Conservation (phyloP, 92 coral and sea anemone genomes). For the Muricea muricata region DNA sequence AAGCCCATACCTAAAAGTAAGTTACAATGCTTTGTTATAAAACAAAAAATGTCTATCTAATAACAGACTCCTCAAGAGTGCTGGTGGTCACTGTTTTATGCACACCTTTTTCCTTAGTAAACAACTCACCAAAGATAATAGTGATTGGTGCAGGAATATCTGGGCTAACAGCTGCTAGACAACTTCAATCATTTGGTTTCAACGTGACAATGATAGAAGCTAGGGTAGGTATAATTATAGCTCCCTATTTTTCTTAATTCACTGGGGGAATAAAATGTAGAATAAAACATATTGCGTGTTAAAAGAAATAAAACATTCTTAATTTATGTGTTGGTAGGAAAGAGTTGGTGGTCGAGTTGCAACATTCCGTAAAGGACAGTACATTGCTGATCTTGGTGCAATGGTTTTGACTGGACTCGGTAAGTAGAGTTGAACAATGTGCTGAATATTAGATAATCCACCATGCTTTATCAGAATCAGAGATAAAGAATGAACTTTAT, state of each 20-base stretch:
- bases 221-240: constrained; percentile 64
- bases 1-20: constrained; percentile 81
- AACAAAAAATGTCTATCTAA: too few species aligned
- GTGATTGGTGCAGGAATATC: constrained; percentile 96
- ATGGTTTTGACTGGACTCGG: constrained; percentile 99
- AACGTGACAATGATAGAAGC: constrained; percentile 94
- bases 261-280: too few species aligned
- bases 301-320: not conserved
- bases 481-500: not conserved
- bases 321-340: constrained; percentile 60
- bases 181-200: constrained; percentile 95
- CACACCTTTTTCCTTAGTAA: constrained; percentile 61
- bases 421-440: too few species aligned
- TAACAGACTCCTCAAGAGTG: not conserved
- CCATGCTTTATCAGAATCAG: too few species aligned
- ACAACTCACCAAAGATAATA: constrained; percentile 84
- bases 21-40: constrained; percentile 36
- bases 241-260: too few species aligned
- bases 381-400: constrained; percentile 97
- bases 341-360: constrained; percentile 99
- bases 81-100: not conserved
- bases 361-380: constrained; percentile 98
- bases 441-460: too few species aligned
- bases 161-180: constrained; percentile 95
- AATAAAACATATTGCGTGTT: too few species aligned